Base-by-base conservation (phyloP, 2,888 invertebrate species). In the Ophion ventricosus region DNA sequence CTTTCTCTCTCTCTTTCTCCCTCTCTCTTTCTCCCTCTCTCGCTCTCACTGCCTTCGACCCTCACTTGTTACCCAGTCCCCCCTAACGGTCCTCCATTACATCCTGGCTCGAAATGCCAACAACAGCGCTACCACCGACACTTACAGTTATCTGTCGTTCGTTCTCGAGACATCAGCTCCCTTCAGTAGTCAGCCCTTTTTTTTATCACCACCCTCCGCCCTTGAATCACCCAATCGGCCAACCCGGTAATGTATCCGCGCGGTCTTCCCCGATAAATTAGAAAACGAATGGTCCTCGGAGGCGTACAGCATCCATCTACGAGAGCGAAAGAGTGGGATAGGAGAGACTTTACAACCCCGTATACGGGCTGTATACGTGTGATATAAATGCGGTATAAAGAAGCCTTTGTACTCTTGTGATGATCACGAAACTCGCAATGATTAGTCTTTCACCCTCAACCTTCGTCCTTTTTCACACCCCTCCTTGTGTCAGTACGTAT, bases 191-290 rank as follows among this genome's bases (percentile, higher is more conserved):
- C 64, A 3, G 10, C 23, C 23, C 40, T 57, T 59, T 1, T 14
- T 54, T 25, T 43, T 35, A 4, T 17, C 49, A 17, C 17, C 49
- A 11, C 14, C 49, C 14, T 1, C 8, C 8, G 35, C 3, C 17
- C 49, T 49, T 49, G 14, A 49, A 49, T 17, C 49, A 14, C 49
- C 49, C 17, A 3, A 2, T 11, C 17, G 17, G 17, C 17, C 49
- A 1, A 20, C n/a, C 77, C 20, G 54, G 40, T 49, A n/a, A 74
- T 61, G 73, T 23, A 69, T 40, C 26, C 59, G 54, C 49, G 67
- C 26, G 35, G 54, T 14, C 40, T 61, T 1, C 70, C 56, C 5
- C 74, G 63, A 84, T 77, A 78, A 84, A 82, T 82, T 77, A 82
- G 73, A 74, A 82, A 82, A 23, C 54, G 69, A 63, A 56, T 63